These are phyloP conservation scores for Serinus canaria DNA, from an alignment of 2,113 vertebrate species.

Conservation along the genomic window DNA sequence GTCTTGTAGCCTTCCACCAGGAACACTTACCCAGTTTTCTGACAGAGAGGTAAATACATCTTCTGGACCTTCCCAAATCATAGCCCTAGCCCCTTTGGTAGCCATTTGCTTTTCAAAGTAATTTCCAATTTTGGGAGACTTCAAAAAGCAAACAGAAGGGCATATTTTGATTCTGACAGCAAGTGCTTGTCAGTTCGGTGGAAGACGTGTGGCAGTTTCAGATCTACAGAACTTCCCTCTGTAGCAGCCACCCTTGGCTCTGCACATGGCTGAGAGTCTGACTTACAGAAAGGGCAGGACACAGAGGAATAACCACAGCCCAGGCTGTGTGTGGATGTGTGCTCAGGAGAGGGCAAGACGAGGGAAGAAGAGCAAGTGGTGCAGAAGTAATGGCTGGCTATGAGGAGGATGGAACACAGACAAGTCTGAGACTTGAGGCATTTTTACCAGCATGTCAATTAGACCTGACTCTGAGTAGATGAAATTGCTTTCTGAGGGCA, in stretches of 20 bases:
- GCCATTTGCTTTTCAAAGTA: not conserved
- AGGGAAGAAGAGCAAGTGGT: not conserved
- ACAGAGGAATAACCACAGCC: not conserved
- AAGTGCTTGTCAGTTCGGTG: not conserved
- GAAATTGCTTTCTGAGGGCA: conserved; percentile 17
- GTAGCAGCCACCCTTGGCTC: not conserved
- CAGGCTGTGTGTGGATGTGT: rapidly evolving
- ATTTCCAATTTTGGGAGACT: not conserved
- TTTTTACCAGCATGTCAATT: not conserved
- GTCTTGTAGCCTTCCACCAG: not conserved
- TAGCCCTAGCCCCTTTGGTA: not conserved
- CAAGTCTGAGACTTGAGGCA: not conserved
- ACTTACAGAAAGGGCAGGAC: not conserved
- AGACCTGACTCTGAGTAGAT: not conserved
- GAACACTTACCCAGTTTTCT: not conserved
- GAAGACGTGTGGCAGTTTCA: not conserved
- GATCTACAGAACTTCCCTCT: not conserved
- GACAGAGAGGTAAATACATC: not conserved
- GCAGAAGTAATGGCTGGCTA: not conserved
- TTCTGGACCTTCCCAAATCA: not conserved
- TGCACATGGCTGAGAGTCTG: not conserved
- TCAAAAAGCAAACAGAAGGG: not conserved
- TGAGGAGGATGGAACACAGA: not conserved
- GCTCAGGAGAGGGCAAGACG: rapidly evolving
- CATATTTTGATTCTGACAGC: not conserved